phyloP scores from a whole-genome alignment of 2,797 vertebrate genomes.

The Rhynchotus rufescens region DNA sequence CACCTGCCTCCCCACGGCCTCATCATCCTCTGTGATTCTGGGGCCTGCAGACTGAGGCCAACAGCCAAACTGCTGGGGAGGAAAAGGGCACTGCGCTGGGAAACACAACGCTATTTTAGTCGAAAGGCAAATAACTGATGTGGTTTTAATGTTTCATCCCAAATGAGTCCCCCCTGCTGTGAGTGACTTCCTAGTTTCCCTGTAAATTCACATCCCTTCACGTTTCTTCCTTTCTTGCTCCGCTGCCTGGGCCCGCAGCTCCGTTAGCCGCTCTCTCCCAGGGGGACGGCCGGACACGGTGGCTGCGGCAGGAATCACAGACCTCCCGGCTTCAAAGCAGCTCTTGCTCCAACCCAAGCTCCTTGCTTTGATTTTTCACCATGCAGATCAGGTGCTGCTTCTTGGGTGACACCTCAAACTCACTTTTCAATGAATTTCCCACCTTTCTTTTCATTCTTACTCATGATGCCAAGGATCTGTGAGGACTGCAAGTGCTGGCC shows the following conservation, averaged over 20 bases:
- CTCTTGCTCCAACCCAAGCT: neutral
- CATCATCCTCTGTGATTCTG: neutral
- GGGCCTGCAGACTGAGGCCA: neutral
- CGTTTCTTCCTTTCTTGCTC: neutral
- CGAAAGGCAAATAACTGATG: neutral
- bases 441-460: neutral
- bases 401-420: neutral
- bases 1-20: neutral
- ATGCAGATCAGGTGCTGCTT: neutral
- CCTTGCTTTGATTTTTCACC: neutral
- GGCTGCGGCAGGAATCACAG: neutral
- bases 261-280: neutral
- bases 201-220: neutral
- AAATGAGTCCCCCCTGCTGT: neutral
- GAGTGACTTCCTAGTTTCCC: neutral
- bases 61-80: neutral
- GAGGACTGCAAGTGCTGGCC: neutral
- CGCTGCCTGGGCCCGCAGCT: neutral
- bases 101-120: neutral
- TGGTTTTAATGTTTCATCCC: neutral
- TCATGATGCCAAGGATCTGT: conserved; percentile 15
- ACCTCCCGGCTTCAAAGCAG: neutral
- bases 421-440: neutral
- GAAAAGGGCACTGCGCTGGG: neutral
- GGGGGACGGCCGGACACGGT: neutral